Evolutionary conservation across 2,888 invertebrate genomes (phyloP).

Genomic region (Drosophila yooni): DNA sequence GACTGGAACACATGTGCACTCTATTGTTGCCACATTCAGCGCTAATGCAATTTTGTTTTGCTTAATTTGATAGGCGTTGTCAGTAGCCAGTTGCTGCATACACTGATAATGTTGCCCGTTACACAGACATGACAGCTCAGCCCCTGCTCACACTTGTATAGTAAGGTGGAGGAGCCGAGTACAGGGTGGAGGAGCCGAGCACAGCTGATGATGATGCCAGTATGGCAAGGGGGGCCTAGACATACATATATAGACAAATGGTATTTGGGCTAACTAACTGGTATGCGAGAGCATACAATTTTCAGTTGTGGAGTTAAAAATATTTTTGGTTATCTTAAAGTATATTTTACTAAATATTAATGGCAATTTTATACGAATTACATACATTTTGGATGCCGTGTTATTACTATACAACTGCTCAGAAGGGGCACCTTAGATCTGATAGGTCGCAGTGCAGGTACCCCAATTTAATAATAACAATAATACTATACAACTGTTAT

Average conservation of each 20-base stretch:
- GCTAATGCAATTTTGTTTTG: slow-evolving; percentile 79
- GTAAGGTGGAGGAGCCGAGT: background rate
- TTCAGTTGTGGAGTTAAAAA: background rate
- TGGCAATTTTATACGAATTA: too few species aligned
- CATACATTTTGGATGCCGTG: too few species aligned
- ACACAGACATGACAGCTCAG: slow-evolving; percentile 41
- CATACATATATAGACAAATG: background rate
- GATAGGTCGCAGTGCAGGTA: too few species aligned
- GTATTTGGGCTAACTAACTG: background rate
- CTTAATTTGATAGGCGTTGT: slow-evolving; percentile 80
- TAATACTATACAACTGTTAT: too few species aligned
- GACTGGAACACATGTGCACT: slow-evolving; percentile 7
- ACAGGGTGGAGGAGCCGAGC: background rate
- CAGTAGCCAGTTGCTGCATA: slow-evolving; percentile 65
- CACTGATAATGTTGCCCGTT: slow-evolving; percentile 49
- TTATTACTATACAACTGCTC: too few species aligned
- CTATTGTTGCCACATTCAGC: slow-evolving; percentile 47
- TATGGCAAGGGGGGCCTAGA: background rate
- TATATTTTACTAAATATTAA: background rate
- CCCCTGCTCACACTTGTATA: slow-evolving; percentile 7
- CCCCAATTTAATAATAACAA: too few species aligned
- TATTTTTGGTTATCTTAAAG: background rate
- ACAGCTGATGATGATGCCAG: background rate
- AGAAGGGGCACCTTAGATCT: too few species aligned
- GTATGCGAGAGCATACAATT: background rate